Conservation (phyloP, 1,140 invertebrate genomes). For the Pseudomyrmex sp. region DNA sequence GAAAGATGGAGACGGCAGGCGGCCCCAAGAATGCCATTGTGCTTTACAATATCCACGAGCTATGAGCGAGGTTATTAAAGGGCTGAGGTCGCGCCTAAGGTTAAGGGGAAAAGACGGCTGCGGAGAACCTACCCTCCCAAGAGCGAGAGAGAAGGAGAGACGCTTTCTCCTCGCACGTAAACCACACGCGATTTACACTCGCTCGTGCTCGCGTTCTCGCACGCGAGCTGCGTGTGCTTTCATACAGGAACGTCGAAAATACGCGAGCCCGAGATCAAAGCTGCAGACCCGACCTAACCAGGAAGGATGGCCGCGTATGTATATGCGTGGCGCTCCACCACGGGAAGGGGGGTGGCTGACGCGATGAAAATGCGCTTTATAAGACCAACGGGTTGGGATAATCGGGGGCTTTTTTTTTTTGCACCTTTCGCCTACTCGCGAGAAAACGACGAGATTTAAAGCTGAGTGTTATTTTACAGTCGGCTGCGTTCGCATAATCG, state of each 20-base stretch:
- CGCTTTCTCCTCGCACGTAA: slow-evolving; percentile 52
- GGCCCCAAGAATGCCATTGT: slow-evolving; percentile 48
- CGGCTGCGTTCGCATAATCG: slow-evolving; percentile 3
- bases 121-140: background rate
- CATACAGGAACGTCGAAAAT: slow-evolving; percentile 43
- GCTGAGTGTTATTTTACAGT: slow-evolving; percentile 15
- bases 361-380: slow-evolving; percentile 37
- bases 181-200: slow-evolving; percentile 59
- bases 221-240: slow-evolving; percentile 18
- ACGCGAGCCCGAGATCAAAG: slow-evolving; percentile 66
- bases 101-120: slow-evolving; percentile 55
- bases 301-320: slow-evolving; percentile 16
- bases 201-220: slow-evolving; percentile 37
- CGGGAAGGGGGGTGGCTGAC: background rate
- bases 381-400: slow-evolving; percentile 23
- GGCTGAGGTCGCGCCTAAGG: slow-evolving; percentile 41
- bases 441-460: slow-evolving; percentile 14
- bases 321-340: background rate
- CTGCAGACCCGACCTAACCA: slow-evolving; percentile 27
- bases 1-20: slow-evolving; percentile 20
- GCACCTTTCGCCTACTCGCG: background rate
- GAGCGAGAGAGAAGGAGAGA: slow-evolving; percentile 20
- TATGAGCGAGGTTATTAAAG: slow-evolving; percentile 64
- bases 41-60: slow-evolving; percentile 48
- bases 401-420: background rate